These are phyloP conservation scores for Serrognathus titanus DNA, from an alignment of 2,888 invertebrate species.

Conservation along the genomic window DNA sequence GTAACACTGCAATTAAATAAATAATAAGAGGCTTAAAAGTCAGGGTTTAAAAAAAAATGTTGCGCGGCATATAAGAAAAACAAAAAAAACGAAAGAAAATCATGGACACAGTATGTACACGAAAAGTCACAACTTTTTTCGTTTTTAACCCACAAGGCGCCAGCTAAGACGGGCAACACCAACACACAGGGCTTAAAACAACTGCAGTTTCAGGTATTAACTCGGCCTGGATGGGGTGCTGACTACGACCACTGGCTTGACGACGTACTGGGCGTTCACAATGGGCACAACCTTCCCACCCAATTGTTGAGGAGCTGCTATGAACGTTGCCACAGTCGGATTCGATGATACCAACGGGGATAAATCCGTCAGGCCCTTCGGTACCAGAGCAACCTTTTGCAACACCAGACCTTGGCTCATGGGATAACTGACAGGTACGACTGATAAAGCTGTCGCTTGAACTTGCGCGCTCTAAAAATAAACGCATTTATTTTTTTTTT, in stretches of 20 bases:
- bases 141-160: background rate
- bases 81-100: too few relatives aligned
- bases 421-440: slow-evolving; percentile 43
- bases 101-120: background rate
- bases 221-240: slow-evolving; percentile 45
- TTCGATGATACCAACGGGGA: slow-evolving; percentile 67
- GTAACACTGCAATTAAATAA: too few relatives aligned
- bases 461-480: slow-evolving; percentile 27
- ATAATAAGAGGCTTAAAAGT: too few relatives aligned
- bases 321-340: slow-evolving; percentile 62
- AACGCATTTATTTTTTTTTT: background rate
- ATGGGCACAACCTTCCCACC: slow-evolving; percentile 59
- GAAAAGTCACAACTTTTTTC: background rate
- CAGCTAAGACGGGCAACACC: background rate
- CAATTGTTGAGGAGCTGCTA: slow-evolving; percentile 60
- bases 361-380: slow-evolving; percentile 59
- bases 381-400: slow-evolving; percentile 48
- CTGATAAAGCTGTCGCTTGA: slow-evolving; percentile 43
- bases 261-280: slow-evolving; percentile 66
- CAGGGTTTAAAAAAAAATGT: background rate
- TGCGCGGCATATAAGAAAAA: background rate
- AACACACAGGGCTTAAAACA: background rate
- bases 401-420: slow-evolving; percentile 51
- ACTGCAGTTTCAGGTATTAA: slow-evolving; percentile 18
- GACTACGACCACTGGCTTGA: slow-evolving; percentile 69